Base-by-base conservation (phyloP, 2,888 invertebrate species). In the Synanthedon myopaeformis region DNA sequence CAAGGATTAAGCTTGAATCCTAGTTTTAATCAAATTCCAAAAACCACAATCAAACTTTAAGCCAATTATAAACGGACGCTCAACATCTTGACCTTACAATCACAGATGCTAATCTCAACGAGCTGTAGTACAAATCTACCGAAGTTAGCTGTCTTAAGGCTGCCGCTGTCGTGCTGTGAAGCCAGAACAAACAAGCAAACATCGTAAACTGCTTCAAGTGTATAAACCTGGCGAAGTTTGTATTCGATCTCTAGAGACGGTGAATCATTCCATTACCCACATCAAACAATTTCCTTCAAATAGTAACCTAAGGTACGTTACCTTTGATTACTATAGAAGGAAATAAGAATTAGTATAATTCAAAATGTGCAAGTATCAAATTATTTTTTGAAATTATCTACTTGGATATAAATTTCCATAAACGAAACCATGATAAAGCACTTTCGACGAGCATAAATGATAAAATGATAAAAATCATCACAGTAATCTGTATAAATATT, bases 81-180 rank as follows among this genome's bases (percentile, higher is more conserved):
- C 45, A 45, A 45, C 45, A 11, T 45, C 63, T 65, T 71, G 72
- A 72, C 73, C 75, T 68, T 65, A 69, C 72, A 72, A 74, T 74
- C 70, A 72, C 63, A 62, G 66, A 79, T 74, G 76, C 73, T 78
- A 76, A 81, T 79, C 75, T 74, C 62, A 45, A 45, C 61, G 64
- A 74, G 70, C 69, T 67, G 62, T 58, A 67, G 68, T 66, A 64
- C 60, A 63, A 64, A 63, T 66, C 62, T 59, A 55, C 60, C 11
- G 56, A 67, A 79, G 77, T 79, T 78, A 70, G 67, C 69, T 66
- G 71, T 75, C 74, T 78, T 79, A 66, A 66, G 70, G 70, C 70
- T 66, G 68, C 45, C 14, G 45, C 14, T 14, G 70, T 58, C 61
- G 62, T 68, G 70, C 58, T 61, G 62, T 68, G 62, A 64, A 64